Evolutionary conservation across 2,113 vertebrate species (phyloP), one percentile per base, ranked within the genome.

Genomic region (Columba livia): DNA sequence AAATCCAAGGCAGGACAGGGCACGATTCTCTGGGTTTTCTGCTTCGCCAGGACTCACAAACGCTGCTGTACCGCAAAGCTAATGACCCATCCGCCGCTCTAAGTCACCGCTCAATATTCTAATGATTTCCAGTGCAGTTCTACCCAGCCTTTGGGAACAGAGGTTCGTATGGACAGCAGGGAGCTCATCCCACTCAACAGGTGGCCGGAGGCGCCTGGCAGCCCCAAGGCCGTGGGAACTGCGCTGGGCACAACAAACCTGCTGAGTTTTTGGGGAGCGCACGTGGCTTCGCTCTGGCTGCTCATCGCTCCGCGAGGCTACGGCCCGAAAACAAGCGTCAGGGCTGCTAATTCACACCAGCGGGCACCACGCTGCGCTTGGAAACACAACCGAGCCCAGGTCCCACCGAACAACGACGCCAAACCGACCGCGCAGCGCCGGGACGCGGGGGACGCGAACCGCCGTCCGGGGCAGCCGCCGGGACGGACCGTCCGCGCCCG

Each of bases 201-300:
- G 53, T 58, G 62, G 14, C 0, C 2, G 36, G 66, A 65, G 44
- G 58, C 50, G 42, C 34, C 36, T 23, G 57, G 53, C 61, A 81
- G 79, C 66, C 82, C 54, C 85, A 47, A 60, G 82, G 66, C 70
- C 56, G 42, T 1, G 11, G 40, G 48, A 83, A 38, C 10, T 40
- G 54, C 14, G 2, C 25, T 57, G 21, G 10, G 23, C 9, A 9
- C 73, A 50, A 15, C 7, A 17, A 54, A 29, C 32, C 18, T 21
- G 64, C 50, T 34, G 32, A 40, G 60, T 40, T 70, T 89, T 73
- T 4, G 44, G 51, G 80, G 50, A 32, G 15, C 1, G 12, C 0
- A 1, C 0, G 0, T 6, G 31, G 40, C 9, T 69, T 36, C 65
- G 67, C 11, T 69, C 64, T 25, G 72, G 34, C 4, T 48, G 57